A percentile compares a stretch with the other conserved stretches of the same genome.
These are phyloP conservation scores for Micromussa lordhowensis DNA, from an alignment of 92 coral and sea anemone genomes.

Conservation along the genomic window DNA sequence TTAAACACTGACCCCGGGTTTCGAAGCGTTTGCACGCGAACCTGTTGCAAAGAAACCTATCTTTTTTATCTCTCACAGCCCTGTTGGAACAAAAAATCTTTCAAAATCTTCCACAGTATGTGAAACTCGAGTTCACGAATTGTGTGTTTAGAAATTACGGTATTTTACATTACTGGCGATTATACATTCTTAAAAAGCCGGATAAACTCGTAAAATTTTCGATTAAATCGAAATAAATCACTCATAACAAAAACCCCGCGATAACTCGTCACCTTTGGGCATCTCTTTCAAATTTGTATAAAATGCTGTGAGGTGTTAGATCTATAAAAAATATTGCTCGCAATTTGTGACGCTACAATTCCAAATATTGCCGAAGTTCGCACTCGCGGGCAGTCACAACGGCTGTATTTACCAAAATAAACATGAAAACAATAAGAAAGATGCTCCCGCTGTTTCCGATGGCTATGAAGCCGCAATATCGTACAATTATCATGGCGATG, in stretches of 20 bases:
- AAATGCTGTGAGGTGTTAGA: not conserved
- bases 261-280: not conserved
- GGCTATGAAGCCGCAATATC: not conserved
- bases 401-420: no score
- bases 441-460: no score
- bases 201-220: not conserved
- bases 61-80: not conserved
- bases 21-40: not conserved
- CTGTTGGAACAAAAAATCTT: not conserved
- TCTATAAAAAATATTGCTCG: not conserved
- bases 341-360: no score
- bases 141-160: no score
- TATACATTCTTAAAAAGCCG: not conserved
- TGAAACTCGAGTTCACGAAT: not conserved
- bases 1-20: not conserved
- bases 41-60: not conserved
- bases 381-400: no score
- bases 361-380: no score
- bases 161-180: not conserved
- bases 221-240: not conserved
- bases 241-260: not conserved
- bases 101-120: not conserved
- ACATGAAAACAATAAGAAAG: no score
- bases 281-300: not conserved
- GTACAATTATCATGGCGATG: no score